Conservation (phyloP, 2,888 invertebrate species). For the Agrilus biguttatus region DNA sequence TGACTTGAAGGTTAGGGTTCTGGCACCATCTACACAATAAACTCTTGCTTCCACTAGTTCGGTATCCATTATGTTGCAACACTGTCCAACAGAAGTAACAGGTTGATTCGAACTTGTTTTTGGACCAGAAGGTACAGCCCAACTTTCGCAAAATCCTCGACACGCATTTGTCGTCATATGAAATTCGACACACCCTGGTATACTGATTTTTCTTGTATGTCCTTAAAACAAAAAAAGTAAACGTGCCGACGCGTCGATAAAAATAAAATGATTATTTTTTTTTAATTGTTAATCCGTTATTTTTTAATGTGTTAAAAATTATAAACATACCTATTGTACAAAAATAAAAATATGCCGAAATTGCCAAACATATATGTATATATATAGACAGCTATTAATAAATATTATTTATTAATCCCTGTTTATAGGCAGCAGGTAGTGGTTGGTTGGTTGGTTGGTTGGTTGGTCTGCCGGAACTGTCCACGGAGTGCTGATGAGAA, state of each 20-base stretch:
- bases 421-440: too few species aligned
- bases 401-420: too few species aligned
- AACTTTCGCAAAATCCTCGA: constrained; percentile 75
- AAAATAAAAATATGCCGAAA: too few species aligned
- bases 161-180: constrained; percentile 77
- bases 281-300: constrained; percentile 6
- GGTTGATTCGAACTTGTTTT: constrained; percentile 35
- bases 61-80: constrained; percentile 82
- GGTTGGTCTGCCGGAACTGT: too few species aligned
- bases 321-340: too few species aligned
- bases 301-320: background rate
- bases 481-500: too few species aligned
- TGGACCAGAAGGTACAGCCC: constrained; percentile 62
- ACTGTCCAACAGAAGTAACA: constrained; percentile 60
- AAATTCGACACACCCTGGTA: constrained; percentile 75
- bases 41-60: constrained; percentile 68
- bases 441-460: too few species aligned
- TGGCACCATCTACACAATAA: constrained; percentile 62
- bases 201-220: constrained; percentile 64
- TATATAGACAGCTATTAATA: too few species aligned
- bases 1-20: constrained; percentile 68
- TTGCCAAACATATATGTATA: too few species aligned
- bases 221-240: constrained; percentile 34
- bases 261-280: constrained; percentile 3
- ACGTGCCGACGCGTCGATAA: constrained; percentile 1